Evolutionary conservation across 2,113 vertebrate species (phyloP).

Genomic region (Hippocampus abdominalis): DNA sequence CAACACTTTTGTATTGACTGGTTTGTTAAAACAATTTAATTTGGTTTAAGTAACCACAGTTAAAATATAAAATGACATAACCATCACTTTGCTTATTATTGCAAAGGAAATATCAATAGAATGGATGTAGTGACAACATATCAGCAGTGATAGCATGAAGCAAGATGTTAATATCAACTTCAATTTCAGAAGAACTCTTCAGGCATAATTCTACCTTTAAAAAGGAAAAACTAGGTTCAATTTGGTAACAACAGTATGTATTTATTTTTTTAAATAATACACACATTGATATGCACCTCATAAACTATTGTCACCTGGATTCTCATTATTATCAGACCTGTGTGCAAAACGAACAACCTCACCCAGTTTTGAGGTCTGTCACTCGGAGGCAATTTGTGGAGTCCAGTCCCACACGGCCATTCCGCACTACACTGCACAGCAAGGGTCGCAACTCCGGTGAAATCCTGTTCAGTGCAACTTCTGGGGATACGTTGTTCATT

Average conservation of each 20-base stretch:
- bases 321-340: neutral
- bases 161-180: too few species aligned
- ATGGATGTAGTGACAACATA: too few species aligned
- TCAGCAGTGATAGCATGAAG: too few species aligned
- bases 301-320: too few species aligned
- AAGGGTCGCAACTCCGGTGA: slow-evolving; percentile 88
- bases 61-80: slow-evolving; percentile 1
- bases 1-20: neutral
- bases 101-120: too few species aligned
- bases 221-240: neutral
- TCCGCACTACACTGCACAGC: slow-evolving; percentile 89
- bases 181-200: neutral
- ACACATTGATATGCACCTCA: neutral
- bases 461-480: slow-evolving; percentile 91
- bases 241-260: neutral
- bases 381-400: slow-evolving; percentile 92
- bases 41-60: neutral
- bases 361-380: slow-evolving; percentile 97
- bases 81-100: neutral
- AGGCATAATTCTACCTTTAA: neutral
- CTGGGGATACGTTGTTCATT: slow-evolving; percentile 86
- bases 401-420: slow-evolving; percentile 93
- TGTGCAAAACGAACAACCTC: slow-evolving; percentile 47
- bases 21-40: neutral
- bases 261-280: neutral